phyloP scores from a whole-genome alignment of 1,140 invertebrate genomes.

The Platyscapa corneri region DNA sequence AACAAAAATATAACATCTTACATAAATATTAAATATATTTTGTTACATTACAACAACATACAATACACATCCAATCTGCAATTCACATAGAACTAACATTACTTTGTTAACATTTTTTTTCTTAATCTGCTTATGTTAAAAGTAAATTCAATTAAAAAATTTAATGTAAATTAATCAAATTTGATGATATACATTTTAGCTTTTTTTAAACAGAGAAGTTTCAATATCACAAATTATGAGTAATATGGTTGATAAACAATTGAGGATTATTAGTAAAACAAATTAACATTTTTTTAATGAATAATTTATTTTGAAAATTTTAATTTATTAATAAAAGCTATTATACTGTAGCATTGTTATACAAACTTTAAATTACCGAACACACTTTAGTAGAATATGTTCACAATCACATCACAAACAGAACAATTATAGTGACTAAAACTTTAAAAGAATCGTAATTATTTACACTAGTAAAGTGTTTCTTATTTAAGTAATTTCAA shows the following conservation, averaged over 20 bases:
- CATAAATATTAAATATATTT: too few relatives aligned
- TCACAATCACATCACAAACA: background rate
- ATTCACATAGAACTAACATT: too few relatives aligned
- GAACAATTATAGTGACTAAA: constrained; percentile 13
- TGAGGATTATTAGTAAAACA: background rate
- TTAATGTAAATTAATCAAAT: background rate
- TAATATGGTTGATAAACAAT: background rate
- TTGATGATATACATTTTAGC: background rate
- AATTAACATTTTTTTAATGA: background rate
- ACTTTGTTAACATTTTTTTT: too few relatives aligned
- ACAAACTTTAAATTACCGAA: background rate
- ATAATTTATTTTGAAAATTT: background rate
- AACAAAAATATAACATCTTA: too few relatives aligned
- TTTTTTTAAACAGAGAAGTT: background rate
- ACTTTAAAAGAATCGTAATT: background rate
- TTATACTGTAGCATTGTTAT: background rate
- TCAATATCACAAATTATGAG: background rate
- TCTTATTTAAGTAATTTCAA: background rate
- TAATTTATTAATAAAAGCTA: background rate
- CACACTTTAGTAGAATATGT: background rate
- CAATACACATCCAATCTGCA: too few relatives aligned
- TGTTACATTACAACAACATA: too few relatives aligned
- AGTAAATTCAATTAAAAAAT: background rate
- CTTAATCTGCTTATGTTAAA: too few relatives aligned
- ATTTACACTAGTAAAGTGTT: background rate